These are phyloP conservation scores for Cydia fagiglandana DNA, from an alignment of 1,140 invertebrate genomes.

Conservation along the genomic window DNA sequence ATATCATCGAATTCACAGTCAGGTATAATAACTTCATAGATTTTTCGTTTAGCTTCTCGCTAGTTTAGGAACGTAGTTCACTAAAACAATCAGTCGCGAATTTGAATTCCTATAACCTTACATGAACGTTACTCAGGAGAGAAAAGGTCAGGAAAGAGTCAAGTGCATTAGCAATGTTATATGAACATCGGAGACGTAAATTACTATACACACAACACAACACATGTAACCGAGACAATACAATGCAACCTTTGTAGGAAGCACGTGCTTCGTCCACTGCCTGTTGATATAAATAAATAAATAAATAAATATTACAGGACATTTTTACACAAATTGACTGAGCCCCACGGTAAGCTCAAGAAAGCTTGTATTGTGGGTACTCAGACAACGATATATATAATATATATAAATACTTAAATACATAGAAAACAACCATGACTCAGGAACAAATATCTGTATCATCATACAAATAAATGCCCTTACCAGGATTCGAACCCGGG, in stretches of 20 bases:
- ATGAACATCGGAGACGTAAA: neutral
- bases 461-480: no score
- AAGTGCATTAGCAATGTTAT: neutral
- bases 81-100: neutral
- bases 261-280: neutral
- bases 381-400: no score
- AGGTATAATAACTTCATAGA: neutral
- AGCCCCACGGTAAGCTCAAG: no score
- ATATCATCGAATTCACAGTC: neutral
- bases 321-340: no score
- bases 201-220: neutral
- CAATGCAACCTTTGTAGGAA: slow-evolving; percentile 3
- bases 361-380: no score
- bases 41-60: no score
- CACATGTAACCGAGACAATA: neutral
- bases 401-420: no score
- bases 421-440: no score
- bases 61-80: no score
- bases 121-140: neutral
- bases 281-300: neutral
- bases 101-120: neutral
- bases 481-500: no score
- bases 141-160: neutral
- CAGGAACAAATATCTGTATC: no score
- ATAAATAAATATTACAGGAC: no score